These are phyloP conservation scores for Agapostemon virescens DNA, from an alignment of 2,888 invertebrate genomes.

Conservation along the genomic window DNA sequence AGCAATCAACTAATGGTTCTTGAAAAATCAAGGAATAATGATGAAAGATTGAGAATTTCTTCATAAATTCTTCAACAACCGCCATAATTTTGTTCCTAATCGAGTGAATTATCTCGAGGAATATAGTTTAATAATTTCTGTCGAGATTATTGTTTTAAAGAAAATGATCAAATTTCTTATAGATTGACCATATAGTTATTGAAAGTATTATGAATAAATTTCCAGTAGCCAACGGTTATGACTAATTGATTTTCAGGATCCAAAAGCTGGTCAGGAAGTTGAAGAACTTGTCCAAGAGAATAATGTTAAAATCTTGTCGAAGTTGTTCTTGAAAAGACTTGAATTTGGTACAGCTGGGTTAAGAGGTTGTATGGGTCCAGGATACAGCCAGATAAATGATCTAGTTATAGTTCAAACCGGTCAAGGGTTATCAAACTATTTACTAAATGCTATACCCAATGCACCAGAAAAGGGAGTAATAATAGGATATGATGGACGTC, in stretches of 20 bases:
- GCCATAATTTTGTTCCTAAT: neutral
- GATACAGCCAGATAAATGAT: slow-evolving; percentile 97
- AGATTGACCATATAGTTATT: neutral
- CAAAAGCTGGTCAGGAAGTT: slow-evolving; percentile 85
- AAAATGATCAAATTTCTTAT: neutral
- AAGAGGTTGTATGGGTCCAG: slow-evolving; percentile 95
- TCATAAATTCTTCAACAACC: neutral
- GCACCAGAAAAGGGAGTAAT: slow-evolving; percentile 87
- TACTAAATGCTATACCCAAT: slow-evolving; percentile 84
- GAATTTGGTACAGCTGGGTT: slow-evolving; percentile 97
- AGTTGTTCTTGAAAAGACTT: slow-evolving; percentile 87
- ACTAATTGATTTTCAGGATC: slow-evolving; percentile 81
- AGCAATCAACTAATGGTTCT: neutral
- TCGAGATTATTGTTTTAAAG: neutral
- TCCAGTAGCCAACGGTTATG: neutral
- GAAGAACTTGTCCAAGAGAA: slow-evolving; percentile 82
- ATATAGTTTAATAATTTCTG: neutral
- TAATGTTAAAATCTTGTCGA: slow-evolving; percentile 83
- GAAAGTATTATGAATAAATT: neutral
- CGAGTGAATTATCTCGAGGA: neutral
- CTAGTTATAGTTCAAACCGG: slow-evolving; percentile 96
- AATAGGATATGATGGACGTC: slow-evolving; percentile 95
- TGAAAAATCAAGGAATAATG: neutral
- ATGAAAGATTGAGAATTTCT: neutral
- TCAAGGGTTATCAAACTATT: slow-evolving; percentile 92